Conservation (phyloP, 2,797 vertebrate species). For the Nothura maculosa region DNA sequence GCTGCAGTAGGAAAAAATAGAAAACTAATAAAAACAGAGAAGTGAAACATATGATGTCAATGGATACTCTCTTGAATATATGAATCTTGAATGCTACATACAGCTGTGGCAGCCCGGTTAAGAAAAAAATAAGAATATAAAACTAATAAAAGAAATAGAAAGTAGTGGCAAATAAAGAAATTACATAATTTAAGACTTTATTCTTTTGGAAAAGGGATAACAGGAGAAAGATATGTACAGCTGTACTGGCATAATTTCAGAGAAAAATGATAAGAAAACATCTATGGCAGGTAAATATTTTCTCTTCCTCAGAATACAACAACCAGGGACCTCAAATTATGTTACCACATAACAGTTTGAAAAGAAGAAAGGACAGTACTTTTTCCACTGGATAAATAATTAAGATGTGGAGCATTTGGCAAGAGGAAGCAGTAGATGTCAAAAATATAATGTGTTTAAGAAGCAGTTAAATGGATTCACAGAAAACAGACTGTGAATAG, state of each 20-base stretch:
- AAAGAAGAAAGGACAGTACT: neutral
- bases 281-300: neutral
- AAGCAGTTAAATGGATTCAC: neutral
- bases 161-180: neutral
- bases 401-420: neutral
- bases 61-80: neutral
- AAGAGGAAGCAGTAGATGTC: neutral
- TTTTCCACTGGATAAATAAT: neutral
- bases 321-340: neutral
- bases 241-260: neutral
- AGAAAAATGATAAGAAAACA: neutral
- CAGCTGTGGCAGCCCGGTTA: neutral
- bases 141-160: neutral
- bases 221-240: neutral
- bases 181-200: neutral
- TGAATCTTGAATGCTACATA: neutral
- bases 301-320: neutral
- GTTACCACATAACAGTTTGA: neutral
- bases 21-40: neutral
- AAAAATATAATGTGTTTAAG: neutral
- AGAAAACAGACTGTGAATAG: neutral
- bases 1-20: neutral
- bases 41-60: neutral
- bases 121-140: neutral
- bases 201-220: neutral